phyloP scores from a whole-genome alignment of 2,888 invertebrate species.

The Pammene aurita region DNA sequence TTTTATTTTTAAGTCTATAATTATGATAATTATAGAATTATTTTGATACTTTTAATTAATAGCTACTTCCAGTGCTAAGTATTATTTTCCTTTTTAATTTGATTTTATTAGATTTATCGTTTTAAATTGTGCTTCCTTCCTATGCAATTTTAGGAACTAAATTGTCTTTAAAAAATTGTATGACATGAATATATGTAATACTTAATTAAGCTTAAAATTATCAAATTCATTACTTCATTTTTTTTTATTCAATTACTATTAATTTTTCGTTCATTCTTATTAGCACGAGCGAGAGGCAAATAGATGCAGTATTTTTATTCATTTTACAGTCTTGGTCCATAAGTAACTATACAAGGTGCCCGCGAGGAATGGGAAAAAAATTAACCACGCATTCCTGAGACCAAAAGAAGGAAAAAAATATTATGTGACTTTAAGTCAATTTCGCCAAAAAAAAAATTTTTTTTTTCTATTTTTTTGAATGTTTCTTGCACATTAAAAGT shows the following conservation, averaged over 20 bases:
- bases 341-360: not conserved
- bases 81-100: constrained; percentile 10
- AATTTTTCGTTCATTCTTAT: not conserved
- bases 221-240: not conserved
- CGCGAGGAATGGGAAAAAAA: no score
- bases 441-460: no score
- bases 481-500: no score
- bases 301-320: not conserved
- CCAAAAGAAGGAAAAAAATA: no score
- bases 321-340: not conserved
- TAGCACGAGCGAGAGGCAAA: constrained; percentile 2
- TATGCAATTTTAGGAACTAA: constrained; percentile 6
- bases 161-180: not conserved
- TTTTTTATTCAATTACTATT: not conserved
- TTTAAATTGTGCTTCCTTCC: constrained; percentile 27
- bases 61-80: constrained; percentile 26
- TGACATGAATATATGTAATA: not conserved
- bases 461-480: no score
- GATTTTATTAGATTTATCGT: constrained; percentile 16
- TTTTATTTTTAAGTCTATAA: constrained; percentile 22
- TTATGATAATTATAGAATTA: constrained; percentile 26
- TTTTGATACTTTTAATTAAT: constrained; percentile 5
- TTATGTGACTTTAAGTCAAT: no score
- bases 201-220: not conserved
- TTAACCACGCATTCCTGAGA: no score